Base-by-base conservation (phyloP, 2,888 invertebrate species). In the Lordiphosa andalusiaca region DNA sequence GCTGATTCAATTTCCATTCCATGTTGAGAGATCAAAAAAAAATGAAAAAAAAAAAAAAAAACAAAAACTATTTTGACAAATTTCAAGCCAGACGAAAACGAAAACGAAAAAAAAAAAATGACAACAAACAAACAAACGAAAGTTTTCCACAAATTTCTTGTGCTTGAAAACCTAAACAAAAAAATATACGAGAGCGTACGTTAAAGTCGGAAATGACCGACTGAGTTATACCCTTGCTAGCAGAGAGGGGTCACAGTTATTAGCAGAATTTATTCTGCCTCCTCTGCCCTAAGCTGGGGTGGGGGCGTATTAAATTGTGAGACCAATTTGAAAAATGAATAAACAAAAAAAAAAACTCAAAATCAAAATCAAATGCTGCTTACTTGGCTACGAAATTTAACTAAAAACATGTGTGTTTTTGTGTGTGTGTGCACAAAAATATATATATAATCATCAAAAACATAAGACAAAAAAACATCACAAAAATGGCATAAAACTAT, bases 281-380 rank as follows among this genome's bases (percentile, higher is more conserved):
- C 9, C 30, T 30, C 9, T 30, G 10, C 30, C 30, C 10, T 30
- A 9, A 9, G 49, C 60, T 54, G 67, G 67, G 54, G 12, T 21
- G 23, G 38, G 12, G 12, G n/a, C 12, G 51, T 51, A 75, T 59
- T 67, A 75, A 64, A 80, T 80, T 76, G 82, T 88, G 88, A 88
- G 89, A 88, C 89, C 88, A 88, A 88, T 88, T 88, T 86, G 89
- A 88, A 88, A 86, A 65, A 82, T 75, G 66, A 81, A 81, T 74
- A 77, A 83, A 64, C 48, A 64, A 65, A 67, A 83, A 82, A 16
- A 60, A 78, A 77, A 73, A 63, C 68, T 55, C 62, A 72, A 44
- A 52, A 51, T 50, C 49, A 53, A 53, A 61, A 68, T 53, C 49
- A 48, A 76, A 83, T 30, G 30, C 30, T 9, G 30, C 30, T 30